A percentile compares a stretch with the other conserved stretches of the same genome.
Evolutionary conservation across 2,113 vertebrate genomes (phyloP).

Genomic region (Naja naja): DNA sequence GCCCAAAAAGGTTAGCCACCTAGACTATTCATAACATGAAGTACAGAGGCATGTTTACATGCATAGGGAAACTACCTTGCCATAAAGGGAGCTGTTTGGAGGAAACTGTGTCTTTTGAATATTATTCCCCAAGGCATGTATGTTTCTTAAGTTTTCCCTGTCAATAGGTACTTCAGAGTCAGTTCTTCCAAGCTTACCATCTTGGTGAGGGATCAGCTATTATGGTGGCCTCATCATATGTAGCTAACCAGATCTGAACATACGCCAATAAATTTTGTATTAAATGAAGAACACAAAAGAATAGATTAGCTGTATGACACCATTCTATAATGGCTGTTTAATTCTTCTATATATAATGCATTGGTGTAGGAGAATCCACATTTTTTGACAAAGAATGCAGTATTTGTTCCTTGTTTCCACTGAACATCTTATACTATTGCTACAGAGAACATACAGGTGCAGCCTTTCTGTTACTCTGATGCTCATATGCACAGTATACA

Average conservation of each 20-base stretch:
- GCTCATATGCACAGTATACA: not conserved
- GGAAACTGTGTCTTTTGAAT: not conserved
- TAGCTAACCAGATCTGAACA: not conserved
- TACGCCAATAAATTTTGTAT: not conserved
- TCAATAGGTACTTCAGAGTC: not conserved
- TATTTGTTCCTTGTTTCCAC: not conserved
- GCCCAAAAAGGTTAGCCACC: too few relatives aligned
- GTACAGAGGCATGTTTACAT: not conserved
- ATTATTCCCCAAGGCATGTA: not conserved
- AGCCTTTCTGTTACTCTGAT: not conserved
- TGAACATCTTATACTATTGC: not conserved
- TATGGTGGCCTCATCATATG: not conserved
- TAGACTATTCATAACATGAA: not conserved
- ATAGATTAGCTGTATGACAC: not conserved
- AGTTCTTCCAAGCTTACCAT: not conserved
- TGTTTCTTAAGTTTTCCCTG: not conserved
- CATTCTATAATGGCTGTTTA: not conserved
- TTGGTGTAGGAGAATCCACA: not conserved
- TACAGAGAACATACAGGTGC: not conserved
- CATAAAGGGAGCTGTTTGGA: not conserved
- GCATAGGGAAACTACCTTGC: not conserved
- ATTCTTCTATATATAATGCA: not conserved
- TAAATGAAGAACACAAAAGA: not conserved
- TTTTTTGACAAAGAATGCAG: not conserved
- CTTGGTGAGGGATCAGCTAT: not conserved